Evolutionary conservation across 1,140 invertebrate genomes (phyloP).

Genomic region (Hycleus cichorii): DNA sequence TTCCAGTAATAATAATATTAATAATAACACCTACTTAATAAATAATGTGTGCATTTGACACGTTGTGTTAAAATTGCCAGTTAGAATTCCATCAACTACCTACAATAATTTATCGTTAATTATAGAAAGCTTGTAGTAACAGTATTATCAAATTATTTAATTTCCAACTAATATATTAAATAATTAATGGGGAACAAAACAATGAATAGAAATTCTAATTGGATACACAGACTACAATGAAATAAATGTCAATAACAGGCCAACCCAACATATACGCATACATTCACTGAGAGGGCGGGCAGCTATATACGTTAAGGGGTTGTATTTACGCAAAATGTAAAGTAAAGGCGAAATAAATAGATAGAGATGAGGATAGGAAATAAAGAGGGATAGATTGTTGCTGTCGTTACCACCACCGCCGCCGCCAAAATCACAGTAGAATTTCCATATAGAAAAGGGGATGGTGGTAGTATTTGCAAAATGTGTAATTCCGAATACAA

Average conservation of each 20-base stretch:
- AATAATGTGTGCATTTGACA: slow-evolving; percentile 1
- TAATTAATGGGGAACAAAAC: slow-evolving; percentile 16
- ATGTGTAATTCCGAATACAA: slow-evolving; percentile 38
- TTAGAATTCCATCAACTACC: not conserved
- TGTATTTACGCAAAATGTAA: slow-evolving; percentile 4
- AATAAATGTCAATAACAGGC: slow-evolving; percentile 36
- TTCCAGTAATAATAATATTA: too few relatives aligned
- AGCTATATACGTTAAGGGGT: not conserved
- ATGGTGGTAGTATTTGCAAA: slow-evolving; percentile 23
- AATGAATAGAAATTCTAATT: slow-evolving; percentile 16
- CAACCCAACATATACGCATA: too few relatives aligned
- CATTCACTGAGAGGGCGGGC: too few relatives aligned
- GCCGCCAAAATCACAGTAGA: not conserved
- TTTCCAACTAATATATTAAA: slow-evolving; percentile 11
- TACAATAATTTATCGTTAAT: not conserved
- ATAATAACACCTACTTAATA: too few relatives aligned
- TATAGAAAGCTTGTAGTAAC: not conserved
- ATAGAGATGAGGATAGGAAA: too few relatives aligned
- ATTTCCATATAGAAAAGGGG: slow-evolving; percentile 16
- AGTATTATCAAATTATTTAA: slow-evolving; percentile 23
- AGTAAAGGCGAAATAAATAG: not conserved
- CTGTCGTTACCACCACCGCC: not conserved
- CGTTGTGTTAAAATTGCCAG: slow-evolving; percentile 1
- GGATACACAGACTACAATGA: slow-evolving; percentile 24
- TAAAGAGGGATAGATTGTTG: not conserved